Evolutionary conservation across 2,797 vertebrate species (phyloP).

Genomic region (Menidia menidia): DNA sequence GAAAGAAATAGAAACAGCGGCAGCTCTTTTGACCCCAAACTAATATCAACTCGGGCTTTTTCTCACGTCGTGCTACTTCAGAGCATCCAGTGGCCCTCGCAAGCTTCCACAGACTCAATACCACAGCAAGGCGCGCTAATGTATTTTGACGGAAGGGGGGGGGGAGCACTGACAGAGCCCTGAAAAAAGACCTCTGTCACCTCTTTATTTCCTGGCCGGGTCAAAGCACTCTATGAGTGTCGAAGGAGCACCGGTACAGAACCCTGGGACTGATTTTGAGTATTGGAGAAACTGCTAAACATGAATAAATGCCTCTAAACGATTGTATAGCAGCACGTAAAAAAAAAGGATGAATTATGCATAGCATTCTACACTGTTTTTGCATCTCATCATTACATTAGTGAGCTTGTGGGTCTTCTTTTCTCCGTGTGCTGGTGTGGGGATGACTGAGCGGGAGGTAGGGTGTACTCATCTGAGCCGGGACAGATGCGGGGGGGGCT

Average conservation of each 20-base stretch:
- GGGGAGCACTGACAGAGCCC: conserved; percentile 41
- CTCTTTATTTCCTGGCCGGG: conserved; percentile 30
- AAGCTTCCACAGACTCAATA: conserved; percentile 71
- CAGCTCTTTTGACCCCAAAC: conserved; percentile 45
- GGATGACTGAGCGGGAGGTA: conserved; percentile 28
- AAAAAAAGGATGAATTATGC: conserved; percentile 33
- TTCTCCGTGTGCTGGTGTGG: neutral
- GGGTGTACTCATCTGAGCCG: conserved; percentile 37
- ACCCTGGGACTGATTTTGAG: conserved; percentile 22
- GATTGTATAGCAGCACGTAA: conserved; percentile 10
- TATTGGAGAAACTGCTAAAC: conserved; percentile 30
- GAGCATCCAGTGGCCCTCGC: conserved; percentile 27
- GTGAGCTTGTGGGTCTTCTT: neutral
- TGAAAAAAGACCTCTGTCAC: conserved; percentile 58
- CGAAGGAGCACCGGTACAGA: conserved; percentile 20
- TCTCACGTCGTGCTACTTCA: conserved; percentile 56
- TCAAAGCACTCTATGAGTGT: conserved; percentile 41
- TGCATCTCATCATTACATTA: conserved; percentile 10
- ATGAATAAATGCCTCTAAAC: conserved; percentile 37
- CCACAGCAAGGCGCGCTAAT: conserved; percentile 58
- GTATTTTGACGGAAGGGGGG: conserved; percentile 56
- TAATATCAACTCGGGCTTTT: conserved; percentile 55
- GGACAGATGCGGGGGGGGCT: conserved; percentile 39
- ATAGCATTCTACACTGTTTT: conserved; percentile 12
- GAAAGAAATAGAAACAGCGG: neutral